Conservation (phyloP, 2,113 vertebrate genomes). For the Theristicus caerulescens region DNA sequence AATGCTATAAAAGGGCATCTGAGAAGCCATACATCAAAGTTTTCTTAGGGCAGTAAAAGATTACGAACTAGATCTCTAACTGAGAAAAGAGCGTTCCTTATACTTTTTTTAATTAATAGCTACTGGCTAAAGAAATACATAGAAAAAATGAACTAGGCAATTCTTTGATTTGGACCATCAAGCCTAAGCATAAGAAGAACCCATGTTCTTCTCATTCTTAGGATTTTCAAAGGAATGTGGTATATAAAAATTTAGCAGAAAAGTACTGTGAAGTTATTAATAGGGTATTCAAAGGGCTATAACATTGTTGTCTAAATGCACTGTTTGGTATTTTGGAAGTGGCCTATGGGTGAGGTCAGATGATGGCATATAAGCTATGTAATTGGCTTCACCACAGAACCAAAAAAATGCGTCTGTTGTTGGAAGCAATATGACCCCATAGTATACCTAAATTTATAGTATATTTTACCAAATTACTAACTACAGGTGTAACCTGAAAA, state of each 20-base stretch:
- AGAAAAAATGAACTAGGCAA: neutral
- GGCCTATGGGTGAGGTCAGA: neutral
- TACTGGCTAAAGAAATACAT: neutral
- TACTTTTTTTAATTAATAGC: neutral
- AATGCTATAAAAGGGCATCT: neutral
- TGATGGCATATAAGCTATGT: neutral
- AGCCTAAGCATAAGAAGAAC: neutral
- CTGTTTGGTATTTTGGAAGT: neutral
- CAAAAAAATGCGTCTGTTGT: fast-evolving
- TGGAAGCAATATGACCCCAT: neutral
- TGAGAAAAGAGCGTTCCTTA: neutral
- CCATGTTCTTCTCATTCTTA: neutral
- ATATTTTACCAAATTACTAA: neutral
- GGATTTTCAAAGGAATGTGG: neutral
- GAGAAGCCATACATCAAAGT: neutral
- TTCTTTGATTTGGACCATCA: neutral
- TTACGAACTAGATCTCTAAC: neutral
- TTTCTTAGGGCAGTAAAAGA: neutral
- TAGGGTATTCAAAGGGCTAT: neutral
- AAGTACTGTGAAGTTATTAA: neutral
- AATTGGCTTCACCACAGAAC: neutral
- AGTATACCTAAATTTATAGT: neutral
- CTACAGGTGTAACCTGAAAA: neutral
- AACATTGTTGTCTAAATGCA: neutral
- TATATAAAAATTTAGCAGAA: neutral